Evolutionary conservation across 2,113 vertebrate genomes (phyloP).

Genomic region (Athene cunicularia): DNA sequence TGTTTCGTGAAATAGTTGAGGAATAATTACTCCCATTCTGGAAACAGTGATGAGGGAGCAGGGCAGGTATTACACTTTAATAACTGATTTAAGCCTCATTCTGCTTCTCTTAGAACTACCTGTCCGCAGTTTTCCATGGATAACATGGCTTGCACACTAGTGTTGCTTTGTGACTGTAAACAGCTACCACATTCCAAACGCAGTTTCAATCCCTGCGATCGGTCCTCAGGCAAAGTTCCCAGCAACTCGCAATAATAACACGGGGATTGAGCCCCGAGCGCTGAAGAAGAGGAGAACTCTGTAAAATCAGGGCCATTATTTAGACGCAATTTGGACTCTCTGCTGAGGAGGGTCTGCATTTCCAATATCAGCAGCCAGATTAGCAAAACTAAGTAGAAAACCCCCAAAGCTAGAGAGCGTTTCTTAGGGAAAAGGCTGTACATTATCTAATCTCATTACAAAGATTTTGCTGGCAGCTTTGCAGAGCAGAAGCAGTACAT

Average conservation of each 20-base stretch:
- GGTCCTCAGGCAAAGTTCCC: neutral
- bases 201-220: neutral
- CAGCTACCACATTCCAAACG: neutral
- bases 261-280: neutral
- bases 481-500: conserved; percentile 32
- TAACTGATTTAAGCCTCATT: neutral
- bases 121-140: neutral
- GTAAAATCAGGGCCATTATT: neutral
- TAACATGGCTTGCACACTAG: neutral
- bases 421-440: conserved; percentile 4
- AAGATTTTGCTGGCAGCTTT: conserved; percentile 29
- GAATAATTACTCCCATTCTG: neutral
- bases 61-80: neutral
- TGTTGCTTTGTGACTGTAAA: neutral
- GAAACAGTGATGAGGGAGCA: neutral
- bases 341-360: neutral
- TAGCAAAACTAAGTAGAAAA: conserved; percentile 23
- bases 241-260: neutral
- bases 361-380: conserved; percentile 9
- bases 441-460: conserved; percentile 52
- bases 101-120: neutral
- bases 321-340: neutral
- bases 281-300: neutral
- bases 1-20: neutral
- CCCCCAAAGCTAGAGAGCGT: conserved; percentile 34